Base-by-base conservation (phyloP, 2,797 vertebrate species). In the Thripadectes ignobilis region DNA sequence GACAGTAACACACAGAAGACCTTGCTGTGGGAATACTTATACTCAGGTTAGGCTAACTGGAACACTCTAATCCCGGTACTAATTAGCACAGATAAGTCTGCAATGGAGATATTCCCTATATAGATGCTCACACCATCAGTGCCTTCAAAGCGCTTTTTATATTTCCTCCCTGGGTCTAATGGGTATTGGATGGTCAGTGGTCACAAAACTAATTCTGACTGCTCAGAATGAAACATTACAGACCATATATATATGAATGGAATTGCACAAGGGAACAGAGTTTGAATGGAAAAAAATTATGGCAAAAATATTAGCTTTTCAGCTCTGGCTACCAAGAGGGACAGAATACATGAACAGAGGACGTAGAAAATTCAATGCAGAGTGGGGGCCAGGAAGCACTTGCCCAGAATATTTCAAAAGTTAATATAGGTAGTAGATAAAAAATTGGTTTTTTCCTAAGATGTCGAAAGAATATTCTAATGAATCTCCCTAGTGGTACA, bases 71-170 rank as follows among this genome's bases (percentile, higher is more conserved):
- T 91, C 46, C 43, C 71, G 67, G 30, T 36, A 62, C 16, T 91
- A 96, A 96, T 91, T 96, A 93, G 67, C 74, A 52, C 39, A 91
- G 67, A 89, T 46, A 9, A 82, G 22, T 29, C 57, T 92, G 52
- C 63, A 49, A 0, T 48, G 16, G n/a, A 85, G 36, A 29, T 82
- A 79, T 69, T 95, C 67, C 39, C 36, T 68, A 23, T 48, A 23
- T 2, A 87, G 58, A 59, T 48, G 32, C 14, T 84, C 34, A 22
- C 11, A 57, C 5, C 52, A 68, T 59, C 45, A 73, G 0, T 76
- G 10, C 8, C 16, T 92, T 61, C 24, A 7, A 48, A n/a, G 2
- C 4, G 20, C 10, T 76, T 89, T 89, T 83, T 69, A 32, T 43
- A 73, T 73, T 87, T 93, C 20, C 29, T 36, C 9, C 27, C 43